These are phyloP conservation scores for Yoshiicerus persimilis DNA, from an alignment of 1,140 invertebrate genomes.

Conservation along the genomic window DNA sequence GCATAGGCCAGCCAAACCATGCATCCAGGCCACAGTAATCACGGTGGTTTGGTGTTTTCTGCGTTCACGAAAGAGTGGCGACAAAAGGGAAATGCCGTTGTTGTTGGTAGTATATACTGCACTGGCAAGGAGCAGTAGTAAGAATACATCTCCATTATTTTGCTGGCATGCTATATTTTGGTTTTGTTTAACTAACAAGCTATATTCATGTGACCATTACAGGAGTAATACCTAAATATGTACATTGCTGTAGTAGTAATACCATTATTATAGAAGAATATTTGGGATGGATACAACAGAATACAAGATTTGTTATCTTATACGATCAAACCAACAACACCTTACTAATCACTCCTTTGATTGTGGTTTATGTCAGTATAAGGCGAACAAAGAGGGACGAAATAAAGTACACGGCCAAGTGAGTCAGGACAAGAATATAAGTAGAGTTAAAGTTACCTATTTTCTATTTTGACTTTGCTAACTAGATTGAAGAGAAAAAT, in stretches of 20 bases:
- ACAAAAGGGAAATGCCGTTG: background rate
- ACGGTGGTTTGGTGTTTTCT: background rate
- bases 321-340: background rate
- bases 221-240: no score
- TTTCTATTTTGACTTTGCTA: constrained; percentile 25
- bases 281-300: background rate
- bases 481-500: constrained; percentile 21
- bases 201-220: background rate
- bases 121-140: background rate
- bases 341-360: background rate
- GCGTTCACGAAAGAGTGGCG: background rate
- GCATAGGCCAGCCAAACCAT: background rate
- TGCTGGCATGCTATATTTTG: background rate
- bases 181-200: background rate
- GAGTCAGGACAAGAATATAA: background rate
- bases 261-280: background rate
- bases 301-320: background rate
- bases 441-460: background rate
- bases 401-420: background rate
- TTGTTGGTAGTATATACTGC: background rate
- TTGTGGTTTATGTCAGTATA: background rate
- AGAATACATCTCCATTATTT: background rate
- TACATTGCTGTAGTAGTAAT: background rate
- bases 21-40: background rate
- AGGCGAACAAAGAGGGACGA: background rate